Conservation (phyloP, 2,113 vertebrate species). For the Alouatta palliata region DNA sequence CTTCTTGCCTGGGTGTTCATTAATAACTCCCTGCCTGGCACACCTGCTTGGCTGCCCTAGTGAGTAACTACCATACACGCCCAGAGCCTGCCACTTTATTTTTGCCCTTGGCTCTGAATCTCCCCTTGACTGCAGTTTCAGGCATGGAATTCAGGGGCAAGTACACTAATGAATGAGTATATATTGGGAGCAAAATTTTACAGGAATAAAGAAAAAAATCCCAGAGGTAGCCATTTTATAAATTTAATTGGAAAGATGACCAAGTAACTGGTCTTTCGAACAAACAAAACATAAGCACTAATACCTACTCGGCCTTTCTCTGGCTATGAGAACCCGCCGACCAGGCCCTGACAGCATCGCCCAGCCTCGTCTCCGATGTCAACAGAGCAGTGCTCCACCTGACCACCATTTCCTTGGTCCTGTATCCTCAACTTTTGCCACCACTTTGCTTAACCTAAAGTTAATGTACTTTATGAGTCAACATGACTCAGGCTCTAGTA, state of each 20-base stretch:
- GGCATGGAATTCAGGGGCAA: neutral
- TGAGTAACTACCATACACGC: accelerated
- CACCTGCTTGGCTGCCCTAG: too few relatives aligned
- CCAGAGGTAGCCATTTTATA: neutral
- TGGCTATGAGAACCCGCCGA: accelerated
- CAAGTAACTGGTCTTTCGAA: neutral
- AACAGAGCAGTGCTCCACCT: accelerated
- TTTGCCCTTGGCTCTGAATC: neutral
- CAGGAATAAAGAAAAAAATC: neutral
- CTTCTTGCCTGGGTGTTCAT: neutral
- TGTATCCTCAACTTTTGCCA: too few relatives aligned
- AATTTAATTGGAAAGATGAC: neutral
- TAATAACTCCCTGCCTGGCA: accelerated
- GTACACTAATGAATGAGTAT: neutral
- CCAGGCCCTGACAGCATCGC: accelerated
- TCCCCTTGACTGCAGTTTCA: neutral
- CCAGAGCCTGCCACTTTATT: too few relatives aligned
- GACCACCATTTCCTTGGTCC: neutral
- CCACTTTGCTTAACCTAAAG: neutral
- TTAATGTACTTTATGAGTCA: accelerated
- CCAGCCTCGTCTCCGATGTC: accelerated
- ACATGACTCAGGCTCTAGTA: accelerated
- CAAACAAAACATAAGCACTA: neutral
- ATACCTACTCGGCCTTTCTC: neutral
- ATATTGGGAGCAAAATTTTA: neutral